Evolutionary conservation across 2,797 vertebrate genomes (phyloP), one percentile per base, ranked within the genome.

Genomic region (Tarsius wallacei): DNA sequence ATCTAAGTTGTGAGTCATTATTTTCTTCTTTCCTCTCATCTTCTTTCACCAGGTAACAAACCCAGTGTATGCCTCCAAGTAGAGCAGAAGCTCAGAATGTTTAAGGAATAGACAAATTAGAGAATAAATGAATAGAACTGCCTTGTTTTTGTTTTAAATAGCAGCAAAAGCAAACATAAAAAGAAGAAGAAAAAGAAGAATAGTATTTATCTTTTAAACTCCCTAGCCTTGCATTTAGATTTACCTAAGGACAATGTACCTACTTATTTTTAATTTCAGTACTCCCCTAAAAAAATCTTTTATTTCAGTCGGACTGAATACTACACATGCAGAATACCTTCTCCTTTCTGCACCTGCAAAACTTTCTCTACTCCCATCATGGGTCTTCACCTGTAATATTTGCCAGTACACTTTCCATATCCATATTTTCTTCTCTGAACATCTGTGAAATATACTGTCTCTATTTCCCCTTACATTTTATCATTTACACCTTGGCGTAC

Each of bases 1-100:
- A 47, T 55, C 16, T 14, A 68, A 73, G 10, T 82, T 87, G 53
- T 33, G 16, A 66, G 31, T 93, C 19, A 57, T n/a, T 5, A 1
- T 84, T 87, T 57, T 57, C 28, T 66, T 33, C 31, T 83, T 64
- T 16, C 15, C 74, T 9, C 31, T 49, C 19, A 24, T 77, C 16
- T n/a, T 84, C 49, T 87, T 90, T 93, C 2, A 42, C 33, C 13
- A 57, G 22, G 28, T 80, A 80, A 90, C 33, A 91, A 93, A 82
- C 31, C 16, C 31, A 78, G 11, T 80, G 21, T 17, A 66, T 24
- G 3, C 7, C 61, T 86, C 92, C 55, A 86, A 57, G 15, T 42
- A 64, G 53, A 96, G 36, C n/a, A 76, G 61, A 87, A 61, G 16
- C 16, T 61, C 28, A 61, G 19, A 53, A n/a, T 71, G 9, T 26